Percentiles rank a stretch among this genome's conserved stretches.
These are phyloP conservation scores for Argopecten irradians DNA, from an alignment of 1,140 invertebrate genomes.

Conservation along the genomic window DNA sequence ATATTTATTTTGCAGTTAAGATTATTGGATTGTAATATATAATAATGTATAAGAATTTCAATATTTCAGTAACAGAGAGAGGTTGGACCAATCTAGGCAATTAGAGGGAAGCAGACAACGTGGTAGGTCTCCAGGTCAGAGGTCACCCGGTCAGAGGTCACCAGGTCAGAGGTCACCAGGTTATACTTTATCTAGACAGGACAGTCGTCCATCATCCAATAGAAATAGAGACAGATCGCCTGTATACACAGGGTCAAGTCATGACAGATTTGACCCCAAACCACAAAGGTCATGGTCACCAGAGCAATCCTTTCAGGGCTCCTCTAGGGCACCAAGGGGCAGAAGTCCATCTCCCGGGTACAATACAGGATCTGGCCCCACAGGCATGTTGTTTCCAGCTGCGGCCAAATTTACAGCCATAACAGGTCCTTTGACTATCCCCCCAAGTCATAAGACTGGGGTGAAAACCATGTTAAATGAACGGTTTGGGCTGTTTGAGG, in stretches of 20 bases:
- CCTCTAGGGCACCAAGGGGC: background rate
- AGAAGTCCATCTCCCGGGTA: background rate
- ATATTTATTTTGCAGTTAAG: too few relatives aligned
- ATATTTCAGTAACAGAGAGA: background rate
- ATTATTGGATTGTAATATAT: too few relatives aligned
- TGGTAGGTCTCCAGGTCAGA: background rate
- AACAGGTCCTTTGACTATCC: background rate
- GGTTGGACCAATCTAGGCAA: background rate
- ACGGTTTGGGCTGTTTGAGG: slow-evolving; percentile 49
- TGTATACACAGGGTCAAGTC: background rate
- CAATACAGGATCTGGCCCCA: background rate
- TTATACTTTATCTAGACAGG: background rate
- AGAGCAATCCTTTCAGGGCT: background rate
- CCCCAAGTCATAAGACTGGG: background rate
- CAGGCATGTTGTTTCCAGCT: background rate
- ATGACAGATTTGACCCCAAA: background rate
- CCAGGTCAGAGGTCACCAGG: too few relatives aligned
- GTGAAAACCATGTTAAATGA: background rate
- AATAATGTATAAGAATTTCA: too few relatives aligned
- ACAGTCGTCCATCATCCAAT: background rate
- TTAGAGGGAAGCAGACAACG: background rate
- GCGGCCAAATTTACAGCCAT: background rate
- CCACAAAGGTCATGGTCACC: background rate
- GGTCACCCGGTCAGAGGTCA: background rate
- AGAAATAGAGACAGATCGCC: background rate